These are phyloP conservation scores for Craseonycteris thonglongyai DNA, from an alignment of 2,113 vertebrate species.

Conservation along the genomic window DNA sequence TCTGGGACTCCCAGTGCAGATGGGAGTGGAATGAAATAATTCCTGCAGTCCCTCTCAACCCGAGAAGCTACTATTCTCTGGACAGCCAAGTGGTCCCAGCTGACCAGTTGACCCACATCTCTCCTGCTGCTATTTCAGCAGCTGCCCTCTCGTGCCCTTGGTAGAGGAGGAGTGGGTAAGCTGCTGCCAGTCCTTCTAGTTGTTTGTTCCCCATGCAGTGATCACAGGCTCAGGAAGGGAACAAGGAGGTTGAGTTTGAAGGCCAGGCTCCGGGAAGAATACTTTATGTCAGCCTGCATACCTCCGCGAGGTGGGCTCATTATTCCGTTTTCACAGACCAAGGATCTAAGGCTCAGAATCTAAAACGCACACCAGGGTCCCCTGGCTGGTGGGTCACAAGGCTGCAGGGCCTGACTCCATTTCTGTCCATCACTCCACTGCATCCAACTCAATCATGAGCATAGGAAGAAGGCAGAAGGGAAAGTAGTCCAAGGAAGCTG, in stretches of 20 bases:
- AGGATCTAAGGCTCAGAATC: not conserved
- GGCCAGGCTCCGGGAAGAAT: not conserved
- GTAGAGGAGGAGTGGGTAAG: not conserved
- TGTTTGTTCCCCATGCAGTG: not conserved
- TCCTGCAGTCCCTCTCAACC: not conserved
- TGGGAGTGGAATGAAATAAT: not conserved
- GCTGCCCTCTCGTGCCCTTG: constrained; percentile 34
- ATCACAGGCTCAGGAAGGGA: not conserved
- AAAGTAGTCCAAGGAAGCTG: not conserved
- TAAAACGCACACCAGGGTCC: not conserved
- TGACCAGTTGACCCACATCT: constrained; percentile 47
- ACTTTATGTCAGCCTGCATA: no score
- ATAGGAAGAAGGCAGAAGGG: not conserved
- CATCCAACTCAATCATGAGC: not conserved
- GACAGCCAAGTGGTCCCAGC: not conserved
- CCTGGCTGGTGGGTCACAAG: not conserved
- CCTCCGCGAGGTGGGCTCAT: not conserved
- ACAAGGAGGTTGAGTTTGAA: not conserved
- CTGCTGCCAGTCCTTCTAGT: not conserved
- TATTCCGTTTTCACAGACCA: not conserved
- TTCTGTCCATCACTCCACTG: not conserved
- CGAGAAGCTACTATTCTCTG: not conserved
- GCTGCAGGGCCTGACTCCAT: not conserved
- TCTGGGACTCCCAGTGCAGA: not conserved
- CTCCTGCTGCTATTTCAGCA: not conserved